These are phyloP conservation scores for Crematogaster levior DNA, from an alignment of 2,888 invertebrate species.

Conservation along the genomic window DNA sequence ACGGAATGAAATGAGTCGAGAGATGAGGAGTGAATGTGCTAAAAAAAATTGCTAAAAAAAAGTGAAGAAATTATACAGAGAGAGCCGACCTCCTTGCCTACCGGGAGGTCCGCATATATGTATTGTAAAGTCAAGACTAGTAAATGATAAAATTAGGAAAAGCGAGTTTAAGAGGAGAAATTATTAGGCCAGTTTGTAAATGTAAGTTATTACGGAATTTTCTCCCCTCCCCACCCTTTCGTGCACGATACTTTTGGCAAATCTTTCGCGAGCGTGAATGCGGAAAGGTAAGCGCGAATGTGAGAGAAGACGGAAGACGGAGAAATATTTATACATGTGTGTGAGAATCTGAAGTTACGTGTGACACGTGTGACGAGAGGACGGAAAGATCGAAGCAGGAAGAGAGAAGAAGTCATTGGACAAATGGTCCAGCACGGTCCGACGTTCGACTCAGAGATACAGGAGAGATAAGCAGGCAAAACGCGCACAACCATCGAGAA, in stretches of 20 bases:
- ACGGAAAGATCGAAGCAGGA: slow-evolving; percentile 47
- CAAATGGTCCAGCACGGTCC: slow-evolving; percentile 78
- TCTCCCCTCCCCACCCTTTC: slow-evolving; percentile 69
- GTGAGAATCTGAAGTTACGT: slow-evolving; percentile 44
- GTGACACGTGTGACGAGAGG: slow-evolving; percentile 60
- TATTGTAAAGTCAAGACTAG: slow-evolving; percentile 84
- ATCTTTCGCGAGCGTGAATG: slow-evolving; percentile 73
- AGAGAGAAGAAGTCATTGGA: slow-evolving; percentile 31
- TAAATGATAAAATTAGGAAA: slow-evolving; percentile 83
- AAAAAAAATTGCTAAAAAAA: slow-evolving; percentile 77
- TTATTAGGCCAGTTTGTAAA: slow-evolving; percentile 79
- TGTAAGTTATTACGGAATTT: slow-evolving; percentile 72
- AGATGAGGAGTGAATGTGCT: slow-evolving; percentile 66
- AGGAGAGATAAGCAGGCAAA: slow-evolving; percentile 65
- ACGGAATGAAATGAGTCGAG: slow-evolving; percentile 34
- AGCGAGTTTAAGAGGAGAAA: slow-evolving; percentile 77
- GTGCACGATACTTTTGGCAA: slow-evolving; percentile 76
- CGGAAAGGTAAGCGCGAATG: slow-evolving; percentile 57
- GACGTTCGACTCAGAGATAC: slow-evolving; percentile 83
- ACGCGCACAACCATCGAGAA: slow-evolving; percentile 65
- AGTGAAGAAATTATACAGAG: slow-evolving; percentile 85
- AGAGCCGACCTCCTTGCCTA: slow-evolving; percentile 85
- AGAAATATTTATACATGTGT: slow-evolving; percentile 42
- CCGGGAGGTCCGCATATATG: slow-evolving; percentile 85
- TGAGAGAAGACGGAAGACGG: slow-evolving; percentile 62